These are phyloP conservation scores for Lithophane socia DNA, from an alignment of 2,888 invertebrate species.

Conservation along the genomic window DNA sequence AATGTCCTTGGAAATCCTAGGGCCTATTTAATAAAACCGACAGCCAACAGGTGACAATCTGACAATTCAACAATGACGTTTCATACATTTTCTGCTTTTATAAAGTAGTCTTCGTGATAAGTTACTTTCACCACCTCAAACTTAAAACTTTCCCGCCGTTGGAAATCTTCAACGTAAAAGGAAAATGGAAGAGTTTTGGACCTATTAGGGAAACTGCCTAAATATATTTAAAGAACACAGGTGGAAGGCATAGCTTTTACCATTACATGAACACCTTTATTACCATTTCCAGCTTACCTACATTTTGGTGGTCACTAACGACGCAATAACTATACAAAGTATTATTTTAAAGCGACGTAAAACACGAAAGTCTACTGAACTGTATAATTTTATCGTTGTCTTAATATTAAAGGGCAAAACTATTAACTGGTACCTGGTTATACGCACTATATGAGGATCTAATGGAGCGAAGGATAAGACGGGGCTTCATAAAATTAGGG, in stretches of 20 bases:
- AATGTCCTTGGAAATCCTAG: background rate
- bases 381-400: slow-evolving; percentile 44
- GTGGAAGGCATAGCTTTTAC: slow-evolving; percentile 50
- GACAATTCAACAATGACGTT: too few relatives aligned
- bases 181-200: slow-evolving; percentile 38
- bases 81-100: background rate
- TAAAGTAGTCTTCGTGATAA: slow-evolving; percentile 18
- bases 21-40: too few relatives aligned
- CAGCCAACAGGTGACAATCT: too few relatives aligned
- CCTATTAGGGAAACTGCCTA: slow-evolving; percentile 41
- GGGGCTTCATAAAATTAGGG: slow-evolving; percentile 71
- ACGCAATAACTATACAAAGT: slow-evolving; percentile 7
- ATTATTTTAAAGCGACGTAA: slow-evolving; percentile 13
- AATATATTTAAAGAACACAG: slow-evolving; percentile 51
- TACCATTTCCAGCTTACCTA: slow-evolving; percentile 6
- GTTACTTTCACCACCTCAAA: slow-evolving; percentile 19
- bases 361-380: slow-evolving; percentile 19
- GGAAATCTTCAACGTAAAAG: slow-evolving; percentile 34
- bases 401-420: slow-evolving; percentile 61
- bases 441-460: slow-evolving; percentile 55
- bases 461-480: slow-evolving; percentile 72
- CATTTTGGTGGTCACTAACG: slow-evolving; percentile 31
- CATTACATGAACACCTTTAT: slow-evolving; percentile 49
- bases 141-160: slow-evolving; percentile 26
- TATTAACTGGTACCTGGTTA: slow-evolving; percentile 50